Evolutionary conservation across 2,797 vertebrate genomes (phyloP), one percentile per base, ranked within the genome.

Genomic region (Rhynchonycteris naso): DNA sequence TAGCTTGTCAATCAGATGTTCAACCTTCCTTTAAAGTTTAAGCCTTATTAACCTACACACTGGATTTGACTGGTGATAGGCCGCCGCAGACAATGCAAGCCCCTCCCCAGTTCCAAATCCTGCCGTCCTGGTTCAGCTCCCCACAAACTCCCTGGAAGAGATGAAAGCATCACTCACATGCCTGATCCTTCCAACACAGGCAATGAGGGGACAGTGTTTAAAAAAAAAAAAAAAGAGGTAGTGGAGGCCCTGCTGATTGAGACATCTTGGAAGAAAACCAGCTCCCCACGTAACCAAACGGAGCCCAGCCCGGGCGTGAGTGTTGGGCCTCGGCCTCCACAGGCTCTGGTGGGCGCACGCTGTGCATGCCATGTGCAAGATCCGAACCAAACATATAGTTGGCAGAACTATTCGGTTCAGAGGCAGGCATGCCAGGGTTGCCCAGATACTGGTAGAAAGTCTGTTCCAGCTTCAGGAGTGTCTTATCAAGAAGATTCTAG

Each of bases 211-310:
- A 96, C 97, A 98, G 96, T 97, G 98, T 98, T 97, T 28, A 84
- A 91, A 95, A 90, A 75, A 93, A 95, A 96, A 93, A 59, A 96
- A 43, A 58, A 52, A 58, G 76, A 96, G 91, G 94, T 97, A 93
- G 90, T 54, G 3, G 97, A 98, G 97, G 97, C 98, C 98, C 99
- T 72, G 98, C 98, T 98, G 99, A 99, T 99, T 99, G 99, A 99
- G 99, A 99, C 98, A 98, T 99, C 99, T 99, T 98, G 98, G 96
- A 92, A 97, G 91, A 91, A 98, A 97, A 97, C 97, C 92, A 98
- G 97, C 96, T 98, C 96, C 28, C 56, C 97, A 88, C 92, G 72
- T 33, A 91, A 94, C 90, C 97, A 96, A 95, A 96, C 95, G 95
- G 96, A 96, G 94, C 98, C 98, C 95, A 90, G 69, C 95, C 92